Base-by-base conservation (phyloP, 2,113 vertebrate species). In the Notiomystis cincta region DNA sequence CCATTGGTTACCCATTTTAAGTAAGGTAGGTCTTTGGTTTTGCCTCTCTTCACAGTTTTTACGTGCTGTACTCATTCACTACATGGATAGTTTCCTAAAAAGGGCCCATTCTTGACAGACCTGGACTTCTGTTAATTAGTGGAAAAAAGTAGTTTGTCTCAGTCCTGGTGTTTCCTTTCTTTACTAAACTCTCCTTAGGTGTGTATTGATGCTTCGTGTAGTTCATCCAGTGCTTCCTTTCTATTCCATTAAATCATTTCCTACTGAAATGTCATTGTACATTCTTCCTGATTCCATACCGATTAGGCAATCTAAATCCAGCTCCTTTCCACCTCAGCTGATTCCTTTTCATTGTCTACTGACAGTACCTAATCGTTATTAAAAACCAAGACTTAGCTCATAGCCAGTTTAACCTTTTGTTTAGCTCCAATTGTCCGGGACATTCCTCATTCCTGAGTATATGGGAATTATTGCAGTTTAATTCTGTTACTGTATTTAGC, bases 211-310 rank as follows among this genome's bases (percentile, higher is more conserved):
- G 54, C 47, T 86, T 88, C 42, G 62, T 14, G 77, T 82, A 51
- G n/a, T 78, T 82, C 66, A 69, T 70, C 82, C 83, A 78, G 62
- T 67, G 51, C 89, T 95, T 91, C 76, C 92, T 95, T 84, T 95
- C 57, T 86, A 91, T 40, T 53, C 54, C 53, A 27, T 88, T 96
- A 95, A 97, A 70, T 98, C 82, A 97, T 95, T 98, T 98, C 96
- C 97, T 95, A 38, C 83, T 85, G 66, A 37, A 62, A 27, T 40
- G 71, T 96, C 70, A 53, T 90, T 51, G 71, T 88, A 16, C 84
- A 12, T 50, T 81, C 66, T 94, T 97, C 60, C 40, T 76, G 24
- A 95, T 96, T 93, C 72, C 92, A 67, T 73, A 40, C 28, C 10
- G 22, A 71, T 88, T 85, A 62, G 75, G 15, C 48, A 95, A 13